Percentiles rank a stretch among this genome's conserved stretches.
Evolutionary conservation across 2,888 invertebrate genomes (phyloP).

Genomic region (Parasteatoda lunata): DNA sequence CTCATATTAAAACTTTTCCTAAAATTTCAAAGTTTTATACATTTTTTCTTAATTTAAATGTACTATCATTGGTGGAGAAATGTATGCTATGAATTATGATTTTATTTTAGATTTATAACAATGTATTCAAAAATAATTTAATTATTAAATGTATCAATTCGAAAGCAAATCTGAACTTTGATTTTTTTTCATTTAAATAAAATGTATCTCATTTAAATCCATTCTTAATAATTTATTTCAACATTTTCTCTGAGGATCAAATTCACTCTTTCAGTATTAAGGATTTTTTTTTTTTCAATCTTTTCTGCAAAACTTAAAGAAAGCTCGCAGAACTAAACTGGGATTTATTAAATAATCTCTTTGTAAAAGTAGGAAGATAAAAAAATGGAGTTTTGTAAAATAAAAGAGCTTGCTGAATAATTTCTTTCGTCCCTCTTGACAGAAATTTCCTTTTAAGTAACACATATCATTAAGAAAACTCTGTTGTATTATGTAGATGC

Average conservation of each 20-base stretch:
- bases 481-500: constrained; percentile 23
- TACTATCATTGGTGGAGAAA: too few relatives aligned
- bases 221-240: background rate
- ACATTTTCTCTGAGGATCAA: background rate
- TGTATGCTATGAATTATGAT: too few relatives aligned
- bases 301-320: background rate
- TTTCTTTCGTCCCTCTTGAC: constrained; percentile 20
- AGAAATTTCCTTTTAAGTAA: constrained; percentile 35
- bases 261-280: background rate
- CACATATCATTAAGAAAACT: constrained; percentile 54
- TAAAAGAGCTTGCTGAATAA: constrained; percentile 27
- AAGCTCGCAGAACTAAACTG: background rate
- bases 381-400: constrained; percentile 6
- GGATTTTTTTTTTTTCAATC: background rate
- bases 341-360: background rate
- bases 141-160: too few relatives aligned
- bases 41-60: too few relatives aligned
- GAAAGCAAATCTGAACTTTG: too few relatives aligned
- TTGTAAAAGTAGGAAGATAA: background rate
- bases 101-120: too few relatives aligned
- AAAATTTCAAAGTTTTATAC: too few relatives aligned
- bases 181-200: too few relatives aligned
- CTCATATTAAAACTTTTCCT: too few relatives aligned
- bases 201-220: too few relatives aligned
- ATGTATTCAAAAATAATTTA: too few relatives aligned